These are phyloP conservation scores for Mus minutoides DNA, from an alignment of 2,797 vertebrate genomes.

Conservation along the genomic window DNA sequence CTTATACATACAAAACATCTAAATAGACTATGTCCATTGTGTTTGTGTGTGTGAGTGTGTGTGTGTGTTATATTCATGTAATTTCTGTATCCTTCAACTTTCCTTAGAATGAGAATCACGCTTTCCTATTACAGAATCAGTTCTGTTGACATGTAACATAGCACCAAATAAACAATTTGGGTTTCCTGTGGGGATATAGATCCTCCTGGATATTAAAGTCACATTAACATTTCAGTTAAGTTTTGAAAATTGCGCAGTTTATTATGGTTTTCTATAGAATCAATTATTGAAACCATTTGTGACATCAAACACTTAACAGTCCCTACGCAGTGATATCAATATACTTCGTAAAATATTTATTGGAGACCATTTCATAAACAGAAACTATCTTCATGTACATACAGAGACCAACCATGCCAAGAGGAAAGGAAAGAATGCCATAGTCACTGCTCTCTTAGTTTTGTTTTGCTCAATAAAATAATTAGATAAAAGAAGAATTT, in stretches of 20 bases:
- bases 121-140: neutral
- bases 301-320: neutral
- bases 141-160: neutral
- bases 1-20: neutral
- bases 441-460: neutral
- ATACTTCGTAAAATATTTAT: neutral
- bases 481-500: neutral
- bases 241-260: neutral
- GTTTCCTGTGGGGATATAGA: neutral
- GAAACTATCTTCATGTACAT: neutral
- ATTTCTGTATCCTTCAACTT: neutral
- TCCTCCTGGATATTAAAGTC: neutral
- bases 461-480: neutral
- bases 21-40: neutral
- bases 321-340: neutral
- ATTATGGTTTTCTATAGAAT: neutral
- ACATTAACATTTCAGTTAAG: neutral
- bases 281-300: neutral
- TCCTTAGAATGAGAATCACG: neutral
- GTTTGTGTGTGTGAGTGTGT: neutral
- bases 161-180: neutral
- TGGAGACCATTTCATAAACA: neutral
- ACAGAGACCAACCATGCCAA: neutral
- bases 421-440: fast-evolving
- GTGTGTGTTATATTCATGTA: neutral